A percentile compares a stretch with the other conserved stretches of the same genome.
These are phyloP conservation scores for Lamproptera curius DNA, from an alignment of 2,888 invertebrate species.

Conservation along the genomic window DNA sequence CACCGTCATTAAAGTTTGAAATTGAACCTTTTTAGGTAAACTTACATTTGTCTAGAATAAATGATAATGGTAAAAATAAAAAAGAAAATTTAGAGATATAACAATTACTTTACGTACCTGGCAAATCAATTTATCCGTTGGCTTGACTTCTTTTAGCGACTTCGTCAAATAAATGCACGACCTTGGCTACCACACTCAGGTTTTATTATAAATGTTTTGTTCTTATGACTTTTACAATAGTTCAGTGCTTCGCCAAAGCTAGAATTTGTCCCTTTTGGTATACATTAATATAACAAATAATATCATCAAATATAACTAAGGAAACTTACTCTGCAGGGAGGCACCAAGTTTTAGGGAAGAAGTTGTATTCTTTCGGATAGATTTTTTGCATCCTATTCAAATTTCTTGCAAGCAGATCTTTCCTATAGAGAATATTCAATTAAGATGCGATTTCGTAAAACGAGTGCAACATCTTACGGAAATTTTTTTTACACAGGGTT, in stretches of 20 bases:
- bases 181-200: slow-evolving; percentile 96
- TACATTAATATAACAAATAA: background rate
- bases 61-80: no score
- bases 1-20: no score
- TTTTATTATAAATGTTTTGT: slow-evolving; percentile 91
- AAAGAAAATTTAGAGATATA: no score
- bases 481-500: no score
- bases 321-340: slow-evolving; percentile 90
- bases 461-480: no score
- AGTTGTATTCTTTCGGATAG: slow-evolving; percentile 93
- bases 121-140: slow-evolving; percentile 90
- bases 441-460: no score
- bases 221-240: slow-evolving; percentile 83
- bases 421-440: slow-evolving; percentile 67
- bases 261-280: slow-evolving; percentile 16
- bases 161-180: slow-evolving; percentile 90
- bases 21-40: no score
- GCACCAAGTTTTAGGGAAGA: slow-evolving; percentile 96
- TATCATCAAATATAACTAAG: background rate
- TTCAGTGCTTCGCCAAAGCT: slow-evolving; percentile 86
- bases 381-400: slow-evolving; percentile 92
- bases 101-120: no score
- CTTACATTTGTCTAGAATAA: no score
- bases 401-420: slow-evolving; percentile 92
- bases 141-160: slow-evolving; percentile 87